Evolutionary conservation across 2,888 invertebrate genomes (phyloP), one percentile per base, ranked within the genome.

Genomic region (Chloroclystis v-ata): DNA sequence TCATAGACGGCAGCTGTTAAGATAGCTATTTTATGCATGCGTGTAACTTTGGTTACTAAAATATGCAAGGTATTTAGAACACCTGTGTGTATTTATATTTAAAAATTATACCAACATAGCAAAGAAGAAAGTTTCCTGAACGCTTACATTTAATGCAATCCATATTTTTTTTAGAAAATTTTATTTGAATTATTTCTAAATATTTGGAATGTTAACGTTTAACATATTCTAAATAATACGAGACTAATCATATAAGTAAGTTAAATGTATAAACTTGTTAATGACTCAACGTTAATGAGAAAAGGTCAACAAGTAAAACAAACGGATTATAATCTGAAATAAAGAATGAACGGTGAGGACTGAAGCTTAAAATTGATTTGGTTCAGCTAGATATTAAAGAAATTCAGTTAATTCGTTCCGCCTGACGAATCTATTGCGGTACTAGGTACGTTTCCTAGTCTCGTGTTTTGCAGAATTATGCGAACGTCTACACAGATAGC

Each of bases 371-470:
- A n/a, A 35, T 35, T 33, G 20, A 24, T 35, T 35, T 35, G 35
- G 11, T 11, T 16, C 35, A 20, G 10, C 41, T 29, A 39, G 11
- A 13, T 20, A 16, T 20, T 35, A 39, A 45, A 49, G 32, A 42
- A 43, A 43, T 49, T 47, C 37, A 40, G 43, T 40, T 20, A 11
- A 24, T 35, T 42, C 54, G 65, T 63, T 63, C 64, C 60, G 65
- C 67, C 46, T 56, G 47, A 61, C 54, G 57, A 51, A 56, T 56
- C 33, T 32, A 50, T 60, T 59, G 57, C 61, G 47, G 52, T 58
- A 55, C 47, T 52, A 49, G 44, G n/a, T n/a, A n/a, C n/a, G 54
- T 60, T 65, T 65, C 61, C 58, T 61, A 60, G 52, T 52, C 46
- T 37, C 42, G 41, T 45, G 54, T 55, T 55, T 55, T 46, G 37